Evolutionary conservation across 1,140 invertebrate species (phyloP), one percentile per base, ranked within the genome.

Genomic region (Brachionus sp.): DNA sequence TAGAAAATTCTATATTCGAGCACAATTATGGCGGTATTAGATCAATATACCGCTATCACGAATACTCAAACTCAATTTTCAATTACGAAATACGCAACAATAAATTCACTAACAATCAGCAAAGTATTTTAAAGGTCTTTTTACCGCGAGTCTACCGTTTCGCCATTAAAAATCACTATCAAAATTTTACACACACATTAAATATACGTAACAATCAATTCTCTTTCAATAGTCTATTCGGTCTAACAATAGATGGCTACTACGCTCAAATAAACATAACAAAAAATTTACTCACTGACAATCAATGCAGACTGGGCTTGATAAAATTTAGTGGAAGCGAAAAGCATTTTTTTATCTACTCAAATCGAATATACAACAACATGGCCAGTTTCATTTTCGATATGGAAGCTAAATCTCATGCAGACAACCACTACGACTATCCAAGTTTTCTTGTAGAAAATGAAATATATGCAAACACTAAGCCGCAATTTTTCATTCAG

Each of bases 281-380:
- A 0, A 91, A 92, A 82, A 98, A 96, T 87, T 89, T 91, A 9
- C 97, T 98, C 86, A 91, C 92, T 1, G 92, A 94, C 42, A 99
- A 99, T 86, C 89, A 89, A 5, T 98, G 95, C 85, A 92, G 92
- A 80, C 90, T 88, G n/a, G 94, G 97, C 0, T 88, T 99, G 13
- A 91, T 99, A 2, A 92, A 93, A 0, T 90, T 99, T 4, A 90
- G 92, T 78, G 97, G 98, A 13, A 99, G 98, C 95, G 98, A 99
- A 88, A 99, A 99, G 89, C 92, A 93, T 85, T 91, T 98, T 88
- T 90, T 92, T 33, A 93, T 91, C 88, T 92, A 85, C 92, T 93
- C 90, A 87, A 93, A 93, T 86, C 84, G 86, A 75, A 93, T 99
- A 46, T 91, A 92, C 84, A 90, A 91, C 23, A 99, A 99, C 86